Evolutionary conservation across 2,797 vertebrate species (phyloP), one percentile per base, ranked within the genome.

Genomic region (Enteromius paludinosus): DNA sequence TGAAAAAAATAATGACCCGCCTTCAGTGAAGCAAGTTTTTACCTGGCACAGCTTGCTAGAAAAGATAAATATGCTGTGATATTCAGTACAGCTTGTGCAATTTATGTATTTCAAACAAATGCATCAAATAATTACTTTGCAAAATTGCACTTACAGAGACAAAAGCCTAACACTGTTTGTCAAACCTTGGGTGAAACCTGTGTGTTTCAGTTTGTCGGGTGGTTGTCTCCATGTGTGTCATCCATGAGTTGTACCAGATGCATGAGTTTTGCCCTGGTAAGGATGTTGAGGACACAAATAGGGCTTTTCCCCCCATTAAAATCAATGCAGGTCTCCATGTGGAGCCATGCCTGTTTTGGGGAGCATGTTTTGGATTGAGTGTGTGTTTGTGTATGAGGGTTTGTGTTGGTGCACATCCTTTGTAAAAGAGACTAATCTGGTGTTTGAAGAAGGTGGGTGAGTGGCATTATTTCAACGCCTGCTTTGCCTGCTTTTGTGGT

Each of bases 291-390:
- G 14, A 11, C n/a, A 59, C 33, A 61, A 15, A n/a, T 2, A 20
- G 38, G 25, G 52, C 14, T 4, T 4, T 68, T 75, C 68, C 14
- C 28, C 12, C 20, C 12, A 38, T 70, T 77, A 30, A 61, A 59
- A 83, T 54, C 4, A 78, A n/a, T 62, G 20, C 20, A n/a, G 38
- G 69, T 52, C 43, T 75, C 30, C 49, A 61, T 41, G 35, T 1
- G 17, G 23, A 41, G 82, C 79, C 78, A 54, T 76, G 78, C 88
- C 88, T 85, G 84, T 83, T 81, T 78, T 76, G 81, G 41, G 10
- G 12, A 43, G 78, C 88, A 88, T 85, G 84, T 83, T 81, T 78
- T 76, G 81, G 20, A 75, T 70, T 85, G 85, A 86, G 84, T 78
- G 17, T 75, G 20, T 82, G 74, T 83, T 41, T 76, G 64, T 79